A percentile compares a stretch with the other conserved stretches of the same genome.
Evolutionary conservation across 2,797 vertebrate species (phyloP).

Genomic region (Thunnus albacares): DNA sequence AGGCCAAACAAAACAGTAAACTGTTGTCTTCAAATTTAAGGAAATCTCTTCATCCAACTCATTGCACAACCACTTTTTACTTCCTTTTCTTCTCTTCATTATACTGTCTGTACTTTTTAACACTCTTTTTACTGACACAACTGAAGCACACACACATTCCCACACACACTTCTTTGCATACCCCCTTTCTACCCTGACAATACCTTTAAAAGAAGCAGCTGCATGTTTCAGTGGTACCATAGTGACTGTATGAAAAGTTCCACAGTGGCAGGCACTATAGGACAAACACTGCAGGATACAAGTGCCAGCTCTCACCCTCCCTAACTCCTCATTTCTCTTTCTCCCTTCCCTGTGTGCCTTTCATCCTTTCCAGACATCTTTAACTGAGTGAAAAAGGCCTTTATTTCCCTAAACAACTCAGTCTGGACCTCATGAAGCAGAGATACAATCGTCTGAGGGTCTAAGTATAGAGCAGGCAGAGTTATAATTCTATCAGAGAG

Average conservation of each 20-base stretch:
- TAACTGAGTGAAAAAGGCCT: conserved; percentile 33
- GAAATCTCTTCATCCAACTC: neutral
- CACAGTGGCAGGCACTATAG: conserved; percentile 21
- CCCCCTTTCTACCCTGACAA: neutral
- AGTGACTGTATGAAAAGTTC: conserved; percentile 51
- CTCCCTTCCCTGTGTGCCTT: conserved; percentile 19
- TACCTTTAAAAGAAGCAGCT: conserved; percentile 12
- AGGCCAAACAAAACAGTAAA: conserved; percentile 1
- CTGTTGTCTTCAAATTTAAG: neutral
- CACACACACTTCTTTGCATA: conserved; percentile 22
- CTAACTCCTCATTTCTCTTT: conserved; percentile 18
- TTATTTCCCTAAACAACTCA: conserved; percentile 43
- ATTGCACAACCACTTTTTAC: neutral
- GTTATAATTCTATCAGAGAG: conserved; percentile 45
- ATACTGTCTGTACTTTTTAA: conserved; percentile 11
- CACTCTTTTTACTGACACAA: conserved; percentile 19
- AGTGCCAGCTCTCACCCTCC: conserved; percentile 23
- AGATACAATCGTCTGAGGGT: conserved; percentile 41
- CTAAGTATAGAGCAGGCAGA: conserved; percentile 37
- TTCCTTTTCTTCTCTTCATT: neutral
- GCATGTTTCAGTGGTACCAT: conserved; percentile 60
- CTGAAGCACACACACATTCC: conserved; percentile 36
- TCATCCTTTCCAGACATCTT: conserved; percentile 40
- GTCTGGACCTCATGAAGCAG: conserved; percentile 48
- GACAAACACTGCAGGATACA: conserved; percentile 27